phyloP scores from a whole-genome alignment of 53 echinoderm and acorn worm genomes.

The Antedon mediterranea region DNA sequence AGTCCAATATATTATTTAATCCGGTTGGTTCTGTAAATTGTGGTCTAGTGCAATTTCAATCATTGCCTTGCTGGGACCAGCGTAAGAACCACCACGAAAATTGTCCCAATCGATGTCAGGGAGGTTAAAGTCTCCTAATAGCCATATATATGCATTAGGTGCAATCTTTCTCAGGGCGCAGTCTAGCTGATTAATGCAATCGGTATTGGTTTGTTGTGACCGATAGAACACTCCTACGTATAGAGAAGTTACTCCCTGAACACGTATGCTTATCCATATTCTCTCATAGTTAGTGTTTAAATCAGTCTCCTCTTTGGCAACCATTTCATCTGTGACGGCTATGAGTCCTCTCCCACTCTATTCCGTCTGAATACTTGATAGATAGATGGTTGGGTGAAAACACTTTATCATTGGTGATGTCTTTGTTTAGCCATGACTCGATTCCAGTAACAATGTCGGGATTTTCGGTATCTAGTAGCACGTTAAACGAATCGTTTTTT shows the following conservation, averaged over 20 bases:
- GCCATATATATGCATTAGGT: not conserved
- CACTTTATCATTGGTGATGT: conserved; percentile 17
- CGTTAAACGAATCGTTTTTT: conserved; percentile 4
- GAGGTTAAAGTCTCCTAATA: conserved; percentile 9
- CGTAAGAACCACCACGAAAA: not conserved
- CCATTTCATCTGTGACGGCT: not conserved
- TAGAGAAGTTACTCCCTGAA: not conserved
- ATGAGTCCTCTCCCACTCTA: not conserved
- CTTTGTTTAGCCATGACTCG: conserved; percentile 16
- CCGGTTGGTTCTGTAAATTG: not conserved
- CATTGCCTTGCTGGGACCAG: not conserved
- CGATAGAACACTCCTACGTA: conserved; percentile 14
- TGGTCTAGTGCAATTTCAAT: conserved; percentile 5
- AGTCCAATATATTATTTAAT: not conserved
- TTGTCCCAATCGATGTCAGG: conserved; percentile 3
- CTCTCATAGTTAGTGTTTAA: conserved; percentile 1
- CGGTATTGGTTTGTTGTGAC: not conserved
- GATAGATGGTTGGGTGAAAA: conserved; percentile 6
- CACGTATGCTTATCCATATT: not conserved
- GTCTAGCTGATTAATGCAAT: conserved; percentile 1
- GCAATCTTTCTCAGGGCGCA: not conserved
- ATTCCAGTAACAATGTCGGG: conserved; percentile 15
- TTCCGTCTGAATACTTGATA: not conserved
- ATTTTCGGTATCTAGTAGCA: conserved; percentile 2
- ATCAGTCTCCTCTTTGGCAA: conserved; percentile 5